Base-by-base conservation (phyloP, 2,888 invertebrate species). In the Harpalus rubripes region DNA sequence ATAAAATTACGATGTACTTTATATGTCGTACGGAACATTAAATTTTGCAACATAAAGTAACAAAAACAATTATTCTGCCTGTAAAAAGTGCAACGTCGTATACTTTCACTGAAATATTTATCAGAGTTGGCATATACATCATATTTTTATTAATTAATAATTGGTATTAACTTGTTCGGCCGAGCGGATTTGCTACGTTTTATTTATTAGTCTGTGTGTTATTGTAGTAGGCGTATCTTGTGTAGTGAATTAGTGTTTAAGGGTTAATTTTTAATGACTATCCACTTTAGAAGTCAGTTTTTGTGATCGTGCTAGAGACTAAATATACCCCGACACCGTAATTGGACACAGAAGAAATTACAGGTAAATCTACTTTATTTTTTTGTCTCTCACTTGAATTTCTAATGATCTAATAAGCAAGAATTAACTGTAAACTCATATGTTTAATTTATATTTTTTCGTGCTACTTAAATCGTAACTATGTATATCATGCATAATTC, bases 1-100 rank as follows among this genome's bases (percentile, higher is more conserved):
- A 68, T 68, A 39, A 68, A 68, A 68, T 68, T 26, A 68, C 39
- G 68, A 68, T 68, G 68, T 68, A 68, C 68, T 68, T 59, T 68
- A 39, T 26, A 22, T 68, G 68, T 68, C 39, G 26, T 41, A 15
- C 32, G 39, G 68, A 39, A 68, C 68, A 68, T 68, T 68, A 68
- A 26, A 39, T 68, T 68, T 39, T 68, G 68, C 15, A 15, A 68
- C 39, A 39, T 65, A 65, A 65, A 65, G 65, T n/a, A 26, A 65
- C 12, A 65, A 65, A 65, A 65, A 65, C 7, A 65, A 65, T 65
- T 65, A 59, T 59, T 8, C 12, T 52, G 4, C 8, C 44, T 12
- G 44, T 52, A 52, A 52, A 52, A 52, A 8, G 44, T 12, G 8
- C 10, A 52, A 52, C 44, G 44, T 12, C 2, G 2, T 52, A 4